Evolutionary conservation across 2,113 vertebrate genomes (phyloP), one percentile per base, ranked within the genome.

Genomic region (Myrmophylax atrothorax): DNA sequence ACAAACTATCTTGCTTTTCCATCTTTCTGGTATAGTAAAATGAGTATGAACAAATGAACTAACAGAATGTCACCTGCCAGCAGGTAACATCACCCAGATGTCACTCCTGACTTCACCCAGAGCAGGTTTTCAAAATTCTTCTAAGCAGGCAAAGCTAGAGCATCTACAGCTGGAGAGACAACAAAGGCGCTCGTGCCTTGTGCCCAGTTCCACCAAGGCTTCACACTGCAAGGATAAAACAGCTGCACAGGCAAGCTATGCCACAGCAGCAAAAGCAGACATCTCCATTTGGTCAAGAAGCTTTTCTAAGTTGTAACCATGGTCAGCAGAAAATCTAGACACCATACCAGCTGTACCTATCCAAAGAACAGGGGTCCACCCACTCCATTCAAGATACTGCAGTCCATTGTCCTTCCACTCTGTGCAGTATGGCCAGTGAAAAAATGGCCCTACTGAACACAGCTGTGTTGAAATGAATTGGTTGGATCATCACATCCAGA

Each of bases 151-250:
- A 1, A 76, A 88, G 35, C 16, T 23, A 52, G 16, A 53, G 46
- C 16, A 63, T 22, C 17, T 62, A 29, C 17, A 64, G 40, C 38
- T 56, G 37, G 28, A 86, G 20, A 49, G 14, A 28, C 1, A 0
- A 70, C n/a, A 80, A n/a, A 64, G 12, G 52, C 42, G 63, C 14
- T 31, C 35, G 15, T 0, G 0, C 14, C 9, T 2, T 11, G 4
- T 10, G 17, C 35, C 60, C 23, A 53, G 25, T 42, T 29, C 50
- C 22, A 44, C 4, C 18, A 44, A 67, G 7, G 26, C 28, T 66
- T 85, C 0, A 0, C 10, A 28, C 29, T 49, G 25, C 22, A 20
- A 29, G 5, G 46, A 77, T n/a, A 59, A 56, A 76, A 25, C 31
- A 84, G 23, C 31, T 26, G 42, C 31, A 76, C 35, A 55, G 35